Base-by-base conservation (phyloP, 1,140 invertebrate genomes). In the Andricus grossulariae region DNA sequence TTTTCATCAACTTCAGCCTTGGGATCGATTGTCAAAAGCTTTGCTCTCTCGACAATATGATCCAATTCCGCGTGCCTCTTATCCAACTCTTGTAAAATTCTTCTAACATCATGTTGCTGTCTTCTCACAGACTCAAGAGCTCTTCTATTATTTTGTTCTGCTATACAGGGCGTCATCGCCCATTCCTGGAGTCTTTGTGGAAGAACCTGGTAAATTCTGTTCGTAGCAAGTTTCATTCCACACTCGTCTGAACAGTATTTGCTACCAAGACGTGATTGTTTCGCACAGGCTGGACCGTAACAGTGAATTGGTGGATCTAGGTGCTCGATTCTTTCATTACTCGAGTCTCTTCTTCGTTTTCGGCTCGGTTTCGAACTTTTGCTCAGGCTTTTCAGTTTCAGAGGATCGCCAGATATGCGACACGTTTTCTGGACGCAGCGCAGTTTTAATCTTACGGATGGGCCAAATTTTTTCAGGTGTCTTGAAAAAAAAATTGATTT, bases 201-300 rank as follows among this genome's bases (percentile, higher is more conserved):
- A 18, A 99, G 88, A 8, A 95, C 95, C 90, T 97, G 95, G 84
- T 96, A 97, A 83, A 97, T 97, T 81, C 96, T 92, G 74, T 94
- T 96, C 2, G 96, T 97, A 0, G 98, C 98, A 3, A 99, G 91
- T 87, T 96, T 96, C 81, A 98, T 93, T 1, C 99, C 99, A 90
- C 99, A 99, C 75, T 96, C 94, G 82, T 98, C 95, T 13, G 96
- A 97, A 88, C 99, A 99, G 87, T 99, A 99, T 92, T 99, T 99
- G 71, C 97, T 98, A 15, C 95, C 95, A 39, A 93, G 93, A 11
- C 95, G 92, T 0, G 98, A 96, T 75, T 94, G 94, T 76, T 95
- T 93, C 0, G 92, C 93, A 90, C 98, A 99, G 16, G 94, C 93
- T 4, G 97, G 98, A 0, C 98, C 98, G 88, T 96, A 97, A 89